These are phyloP conservation scores for Marisa cornuarietis DNA, from an alignment of 1,140 invertebrate genomes.

Conservation along the genomic window DNA sequence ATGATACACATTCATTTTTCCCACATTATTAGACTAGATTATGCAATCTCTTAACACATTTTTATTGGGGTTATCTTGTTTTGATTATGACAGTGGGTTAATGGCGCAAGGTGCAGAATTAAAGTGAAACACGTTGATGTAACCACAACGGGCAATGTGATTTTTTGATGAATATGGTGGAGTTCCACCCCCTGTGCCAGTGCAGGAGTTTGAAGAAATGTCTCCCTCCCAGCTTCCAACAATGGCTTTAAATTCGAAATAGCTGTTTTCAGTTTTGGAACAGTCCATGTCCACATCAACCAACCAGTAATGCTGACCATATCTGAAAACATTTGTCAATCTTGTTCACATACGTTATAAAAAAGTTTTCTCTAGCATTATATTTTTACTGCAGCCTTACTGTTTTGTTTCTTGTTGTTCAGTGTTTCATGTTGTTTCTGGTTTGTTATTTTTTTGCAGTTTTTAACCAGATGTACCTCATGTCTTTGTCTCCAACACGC, in stretches of 20 bases:
- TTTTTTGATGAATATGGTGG: slow-evolving; percentile 59
- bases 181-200: slow-evolving; percentile 52
- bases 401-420: background rate
- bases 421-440: background rate
- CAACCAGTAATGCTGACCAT: slow-evolving; percentile 69
- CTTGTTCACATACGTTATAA: background rate
- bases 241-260: slow-evolving; percentile 68
- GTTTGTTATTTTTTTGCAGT: background rate
- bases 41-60: too few relatives aligned
- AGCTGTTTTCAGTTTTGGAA: slow-evolving; percentile 64
- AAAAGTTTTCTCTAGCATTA: too few relatives aligned
- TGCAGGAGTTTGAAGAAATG: slow-evolving; percentile 49
- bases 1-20: too few relatives aligned
- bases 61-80: too few relatives aligned
- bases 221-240: slow-evolving; percentile 59
- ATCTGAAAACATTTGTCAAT: slow-evolving; percentile 34
- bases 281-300: slow-evolving; percentile 69
- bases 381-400: background rate
- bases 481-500: too few relatives aligned
- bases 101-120: slow-evolving; percentile 55
- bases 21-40: too few relatives aligned
- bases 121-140: slow-evolving; percentile 66
- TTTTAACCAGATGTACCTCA: background rate
- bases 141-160: slow-evolving; percentile 67
- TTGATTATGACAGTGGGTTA: slow-evolving; percentile 21